These are phyloP conservation scores for Mystacornis crossleyi DNA, from an alignment of 2,113 vertebrate genomes.

Conservation along the genomic window DNA sequence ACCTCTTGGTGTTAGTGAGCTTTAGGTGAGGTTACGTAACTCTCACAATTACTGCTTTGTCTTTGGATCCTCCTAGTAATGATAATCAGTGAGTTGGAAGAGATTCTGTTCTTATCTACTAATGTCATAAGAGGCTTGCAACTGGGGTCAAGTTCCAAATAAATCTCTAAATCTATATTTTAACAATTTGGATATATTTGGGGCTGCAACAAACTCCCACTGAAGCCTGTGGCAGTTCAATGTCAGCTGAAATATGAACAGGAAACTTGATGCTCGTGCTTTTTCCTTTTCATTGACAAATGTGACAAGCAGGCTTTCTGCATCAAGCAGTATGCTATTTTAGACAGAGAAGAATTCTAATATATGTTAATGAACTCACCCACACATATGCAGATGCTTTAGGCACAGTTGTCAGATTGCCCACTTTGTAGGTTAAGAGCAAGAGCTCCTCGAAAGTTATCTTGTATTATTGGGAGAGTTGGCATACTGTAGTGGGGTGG, in stretches of 20 bases:
- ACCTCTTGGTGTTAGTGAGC: background rate
- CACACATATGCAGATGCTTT: background rate
- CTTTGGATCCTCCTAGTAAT: background rate
- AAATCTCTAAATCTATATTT: background rate
- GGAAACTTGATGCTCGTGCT: background rate
- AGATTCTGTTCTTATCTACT: background rate
- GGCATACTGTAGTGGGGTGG: background rate
- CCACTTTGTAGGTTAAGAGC: background rate
- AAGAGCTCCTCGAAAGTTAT: background rate
- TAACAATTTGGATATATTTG: background rate
- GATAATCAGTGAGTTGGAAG: background rate
- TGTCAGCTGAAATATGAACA: background rate
- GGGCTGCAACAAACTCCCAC: background rate
- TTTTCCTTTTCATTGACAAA: slow-evolving; percentile 49
- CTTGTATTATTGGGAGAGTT: background rate
- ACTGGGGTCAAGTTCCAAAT: background rate
- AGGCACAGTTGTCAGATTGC: background rate
- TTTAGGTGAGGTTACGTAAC: background rate
- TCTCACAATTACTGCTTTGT: background rate
- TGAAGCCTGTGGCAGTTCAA: background rate
- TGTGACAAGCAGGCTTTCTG: background rate
- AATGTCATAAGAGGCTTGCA: background rate
- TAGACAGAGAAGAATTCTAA: background rate
- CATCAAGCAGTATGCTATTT: background rate
- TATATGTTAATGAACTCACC: slow-evolving; percentile 15